Base-by-base conservation (phyloP, 2,888 invertebrate genomes). In the Hedychridium roseum region DNA sequence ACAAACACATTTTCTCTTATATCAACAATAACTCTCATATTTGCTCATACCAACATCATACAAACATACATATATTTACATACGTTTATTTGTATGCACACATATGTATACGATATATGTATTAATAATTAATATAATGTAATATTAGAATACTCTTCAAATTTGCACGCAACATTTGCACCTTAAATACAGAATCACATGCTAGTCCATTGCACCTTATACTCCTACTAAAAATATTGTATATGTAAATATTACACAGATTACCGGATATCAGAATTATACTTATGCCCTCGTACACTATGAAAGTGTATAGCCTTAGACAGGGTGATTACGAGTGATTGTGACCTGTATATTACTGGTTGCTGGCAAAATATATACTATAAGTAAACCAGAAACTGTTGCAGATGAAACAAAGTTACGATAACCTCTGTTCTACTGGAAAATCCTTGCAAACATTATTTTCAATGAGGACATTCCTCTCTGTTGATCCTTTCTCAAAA, bases 141-240 rank as follows among this genome's bases (percentile, higher is more conserved):
- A 64, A 68, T 67, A 64, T 68, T 71, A 68, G 67, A 74, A 74
- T 74, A 74, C 73, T 74, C 73, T 73, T 70, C 49, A 58, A 68
- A 55, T 61, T 71, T 66, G 64, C 73, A 70, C 71, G 65, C 67
- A 66, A 70, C 66, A 66, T 71, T 75, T 74, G 69, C 75, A 72
- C 71, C 68, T 73, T 68, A 71, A 74, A 74, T 73, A 72, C 66
- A 71, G 65, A 70, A 75, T 76, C 74, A 75, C 74, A 76, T 74
- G 60, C 68, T 64, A 70, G 65, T 70, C 58, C 65, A 68, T 74
- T 70, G 67, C 70, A 71, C 67, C 65, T 63, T 50, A 60, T 42
- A 51, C 41, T 50, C 48, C 50, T 61, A 68, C 40, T 53, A 64
- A 60, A 60, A 57, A 64, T 64, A 64, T 57, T 41, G 48, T 52